Conservation (phyloP, 30 jellyfish, hydroid and myxozoan genomes). For the Pelagia noctiluca region DNA sequence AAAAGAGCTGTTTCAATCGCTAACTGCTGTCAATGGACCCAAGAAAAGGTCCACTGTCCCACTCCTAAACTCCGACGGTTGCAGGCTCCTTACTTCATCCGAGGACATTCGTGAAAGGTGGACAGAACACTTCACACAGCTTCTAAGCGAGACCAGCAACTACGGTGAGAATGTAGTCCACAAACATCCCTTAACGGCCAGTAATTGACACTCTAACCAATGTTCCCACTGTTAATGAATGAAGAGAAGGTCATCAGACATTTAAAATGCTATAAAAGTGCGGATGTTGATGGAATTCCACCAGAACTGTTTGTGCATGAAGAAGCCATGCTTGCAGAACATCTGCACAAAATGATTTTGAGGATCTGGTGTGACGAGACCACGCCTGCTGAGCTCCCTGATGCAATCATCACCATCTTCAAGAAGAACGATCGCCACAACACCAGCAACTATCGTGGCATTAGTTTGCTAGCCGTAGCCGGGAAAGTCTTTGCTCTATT, state of each 20-base stretch:
- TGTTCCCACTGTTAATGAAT: too few species aligned
- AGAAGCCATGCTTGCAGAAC: not conserved
- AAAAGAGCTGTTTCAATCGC: too few species aligned
- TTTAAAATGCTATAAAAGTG: not conserved
- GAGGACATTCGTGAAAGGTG: too few species aligned
- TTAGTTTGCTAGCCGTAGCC: constrained; percentile 12
- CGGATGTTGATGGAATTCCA: not conserved
- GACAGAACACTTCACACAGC: too few species aligned
- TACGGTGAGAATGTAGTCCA: too few species aligned
- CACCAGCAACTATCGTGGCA: constrained; percentile 31
- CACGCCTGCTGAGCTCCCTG: not conserved
- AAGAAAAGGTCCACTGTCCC: too few species aligned
- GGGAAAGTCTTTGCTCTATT: constrained; percentile 27
- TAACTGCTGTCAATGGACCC: too few species aligned
- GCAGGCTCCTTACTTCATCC: too few species aligned
- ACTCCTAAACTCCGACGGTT: too few species aligned
- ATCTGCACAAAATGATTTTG: not conserved
- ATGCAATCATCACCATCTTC: constrained; percentile 1
- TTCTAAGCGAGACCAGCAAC: too few species aligned
- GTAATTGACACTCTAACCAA: too few species aligned
- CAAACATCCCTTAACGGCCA: too few species aligned
- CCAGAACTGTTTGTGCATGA: not conserved
- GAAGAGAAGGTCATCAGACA: not conserved
- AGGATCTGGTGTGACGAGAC: not conserved
- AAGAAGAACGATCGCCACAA: constrained; percentile 13